These are phyloP conservation scores for Anneissia japonica DNA, from an alignment of 35 echinoderm and acorn worm species.

Conservation along the genomic window DNA sequence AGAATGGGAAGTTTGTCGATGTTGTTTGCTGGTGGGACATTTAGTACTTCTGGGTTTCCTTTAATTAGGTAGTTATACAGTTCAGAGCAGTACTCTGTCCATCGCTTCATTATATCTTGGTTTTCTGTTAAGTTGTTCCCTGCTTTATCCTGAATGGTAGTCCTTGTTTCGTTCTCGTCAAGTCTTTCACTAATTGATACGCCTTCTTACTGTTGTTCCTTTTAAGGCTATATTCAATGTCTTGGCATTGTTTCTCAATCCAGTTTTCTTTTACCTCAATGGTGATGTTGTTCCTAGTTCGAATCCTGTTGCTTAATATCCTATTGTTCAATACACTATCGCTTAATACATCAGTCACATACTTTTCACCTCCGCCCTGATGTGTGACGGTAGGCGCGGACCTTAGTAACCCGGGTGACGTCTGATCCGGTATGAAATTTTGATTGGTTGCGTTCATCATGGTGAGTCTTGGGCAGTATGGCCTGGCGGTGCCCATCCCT, in stretches of 20 bases:
- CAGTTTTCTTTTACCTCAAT: slow-evolving; percentile 11
- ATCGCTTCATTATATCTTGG: neutral
- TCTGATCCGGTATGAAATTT: slow-evolving; percentile 20
- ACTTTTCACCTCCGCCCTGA: too few relatives aligned
- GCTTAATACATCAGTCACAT: neutral
- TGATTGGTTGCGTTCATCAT: neutral
- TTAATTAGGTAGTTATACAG: neutral
- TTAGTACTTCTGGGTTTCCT: neutral
- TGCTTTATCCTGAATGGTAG: neutral
- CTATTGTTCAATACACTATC: too few relatives aligned
- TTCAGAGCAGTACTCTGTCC: slow-evolving; percentile 23
- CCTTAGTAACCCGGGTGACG: too few relatives aligned
- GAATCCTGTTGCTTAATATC: neutral
- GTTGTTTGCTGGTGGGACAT: too few relatives aligned
- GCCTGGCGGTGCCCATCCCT: slow-evolving; percentile 44
- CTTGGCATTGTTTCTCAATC: neutral
- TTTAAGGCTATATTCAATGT: too few relatives aligned
- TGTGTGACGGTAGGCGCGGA: too few relatives aligned
- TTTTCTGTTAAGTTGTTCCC: neutral
- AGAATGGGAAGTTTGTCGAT: neutral
- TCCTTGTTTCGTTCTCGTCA: neutral
- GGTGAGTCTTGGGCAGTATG: slow-evolving; percentile 40
- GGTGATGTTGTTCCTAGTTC: neutral
- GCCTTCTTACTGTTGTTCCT: too few relatives aligned
- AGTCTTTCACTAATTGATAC: too few relatives aligned